These are phyloP conservation scores for Scomber japonicus DNA, from an alignment of 2,113 vertebrate genomes.

Conservation along the genomic window DNA sequence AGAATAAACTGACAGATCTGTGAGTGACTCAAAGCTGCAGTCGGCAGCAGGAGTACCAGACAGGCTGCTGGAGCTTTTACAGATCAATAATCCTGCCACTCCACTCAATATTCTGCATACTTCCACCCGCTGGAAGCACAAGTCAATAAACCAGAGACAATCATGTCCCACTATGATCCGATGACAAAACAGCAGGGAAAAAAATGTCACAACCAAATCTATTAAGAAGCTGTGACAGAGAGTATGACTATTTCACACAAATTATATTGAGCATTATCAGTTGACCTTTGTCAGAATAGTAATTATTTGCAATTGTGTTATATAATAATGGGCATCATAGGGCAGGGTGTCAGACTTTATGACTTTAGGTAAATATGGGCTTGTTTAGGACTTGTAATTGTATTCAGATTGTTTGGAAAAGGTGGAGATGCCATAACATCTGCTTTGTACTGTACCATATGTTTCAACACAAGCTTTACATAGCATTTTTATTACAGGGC, in stretches of 20 bases:
- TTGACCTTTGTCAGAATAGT: not conserved
- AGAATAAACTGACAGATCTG: not conserved
- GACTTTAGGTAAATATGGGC: not conserved
- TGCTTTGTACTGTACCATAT: not conserved
- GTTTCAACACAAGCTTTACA: conserved; percentile 3
- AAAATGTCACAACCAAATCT: not conserved
- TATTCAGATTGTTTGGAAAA: conserved; percentile 5
- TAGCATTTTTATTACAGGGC: not conserved
- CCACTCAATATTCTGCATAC: conserved; percentile 36
- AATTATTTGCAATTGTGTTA: not conserved
- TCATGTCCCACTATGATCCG: not conserved
- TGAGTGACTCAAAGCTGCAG: conserved; percentile 15
- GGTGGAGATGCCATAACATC: not conserved
- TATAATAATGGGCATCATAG: not conserved
- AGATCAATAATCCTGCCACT: conserved; percentile 59
- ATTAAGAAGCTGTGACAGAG: not conserved
- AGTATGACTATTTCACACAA: not conserved
- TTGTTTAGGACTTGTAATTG: not conserved
- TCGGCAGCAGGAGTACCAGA: not conserved
- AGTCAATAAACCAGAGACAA: conserved; percentile 35
- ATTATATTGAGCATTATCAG: not conserved
- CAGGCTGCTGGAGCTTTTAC: conserved; percentile 34
- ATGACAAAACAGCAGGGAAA: conserved; percentile 1
- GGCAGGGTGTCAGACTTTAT: not conserved
- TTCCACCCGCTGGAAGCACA: conserved; percentile 19